A percentile compares a stretch with the other conserved stretches of the same genome.
Evolutionary conservation across 2,888 invertebrate species (phyloP).

Genomic region (Holacanthella duospinosa): DNA sequence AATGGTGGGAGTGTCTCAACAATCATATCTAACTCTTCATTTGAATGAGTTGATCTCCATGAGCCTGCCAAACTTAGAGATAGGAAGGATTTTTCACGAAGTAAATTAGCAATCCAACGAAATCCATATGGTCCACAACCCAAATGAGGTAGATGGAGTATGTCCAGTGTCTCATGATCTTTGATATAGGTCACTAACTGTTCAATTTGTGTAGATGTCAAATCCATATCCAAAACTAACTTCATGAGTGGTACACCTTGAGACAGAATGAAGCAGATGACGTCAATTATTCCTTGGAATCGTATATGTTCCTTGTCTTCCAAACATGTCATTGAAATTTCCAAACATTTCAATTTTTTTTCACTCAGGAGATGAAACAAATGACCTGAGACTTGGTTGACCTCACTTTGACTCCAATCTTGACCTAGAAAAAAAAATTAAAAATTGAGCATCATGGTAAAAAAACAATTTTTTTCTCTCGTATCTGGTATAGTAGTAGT

Average conservation of each 20-base stretch:
- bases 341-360: conserved; percentile 47
- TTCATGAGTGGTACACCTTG: conserved; percentile 42
- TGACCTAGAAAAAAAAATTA: conserved; percentile 39
- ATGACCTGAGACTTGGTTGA: conserved; percentile 39
- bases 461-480: too few species aligned
- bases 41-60: conserved; percentile 31
- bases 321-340: conserved; percentile 47
- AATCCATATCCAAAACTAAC: conserved; percentile 48
- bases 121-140: conserved; percentile 49
- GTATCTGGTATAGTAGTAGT: too few species aligned
- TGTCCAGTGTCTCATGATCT: conserved; percentile 46
- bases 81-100: conserved; percentile 45
- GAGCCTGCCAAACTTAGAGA: conserved; percentile 46
- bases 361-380: conserved; percentile 39
- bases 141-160: conserved; percentile 49
- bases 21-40: conserved; percentile 30
- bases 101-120: conserved; percentile 45
- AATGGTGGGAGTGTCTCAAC: conserved; percentile 31
- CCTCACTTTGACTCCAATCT: conserved; percentile 47
- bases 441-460: conserved; percentile 37
- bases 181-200: conserved; percentile 47
- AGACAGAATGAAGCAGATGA: conserved; percentile 44
- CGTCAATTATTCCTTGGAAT: conserved; percentile 48
- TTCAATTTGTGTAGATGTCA: conserved; percentile 47
- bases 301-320: conserved; percentile 48